phyloP scores from a whole-genome alignment of 1,140 invertebrate genomes.

The Zaprionus ghesquierei region DNA sequence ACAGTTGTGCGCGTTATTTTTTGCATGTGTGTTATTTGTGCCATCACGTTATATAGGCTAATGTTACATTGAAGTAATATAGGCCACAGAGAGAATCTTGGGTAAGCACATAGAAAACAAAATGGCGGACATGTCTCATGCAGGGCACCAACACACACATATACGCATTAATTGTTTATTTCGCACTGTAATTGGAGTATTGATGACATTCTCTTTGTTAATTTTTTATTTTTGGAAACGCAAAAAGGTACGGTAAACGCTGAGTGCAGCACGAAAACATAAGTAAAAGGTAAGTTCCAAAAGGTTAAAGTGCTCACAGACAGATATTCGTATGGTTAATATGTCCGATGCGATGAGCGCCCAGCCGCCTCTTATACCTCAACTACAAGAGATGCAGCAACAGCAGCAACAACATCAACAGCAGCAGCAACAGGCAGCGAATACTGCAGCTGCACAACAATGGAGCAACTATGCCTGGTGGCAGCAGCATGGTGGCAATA shows the following conservation, averaged over 20 bases:
- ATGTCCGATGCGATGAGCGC: slow-evolving; percentile 79
- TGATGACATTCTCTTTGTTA: not conserved
- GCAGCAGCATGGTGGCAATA: slow-evolving; percentile 55
- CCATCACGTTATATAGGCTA: not conserved
- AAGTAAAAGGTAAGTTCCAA: slow-evolving; percentile 66
- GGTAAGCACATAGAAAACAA: slow-evolving; percentile 60
- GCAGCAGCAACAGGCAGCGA: slow-evolving; percentile 56
- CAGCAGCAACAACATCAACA: slow-evolving; percentile 59
- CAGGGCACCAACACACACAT: slow-evolving; percentile 18
- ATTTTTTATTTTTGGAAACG: not conserved
- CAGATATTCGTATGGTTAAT: slow-evolving; percentile 19
- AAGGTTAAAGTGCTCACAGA: slow-evolving; percentile 34
- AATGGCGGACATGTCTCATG: slow-evolving; percentile 55
- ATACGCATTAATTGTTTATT: not conserved
- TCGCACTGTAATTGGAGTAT: slow-evolving; percentile 9
- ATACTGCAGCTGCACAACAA: slow-evolving; percentile 48
- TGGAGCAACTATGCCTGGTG: slow-evolving; percentile 73
- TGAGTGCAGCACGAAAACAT: slow-evolving; percentile 5
- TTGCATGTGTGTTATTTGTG: slow-evolving; percentile 10
- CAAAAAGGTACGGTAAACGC: slow-evolving; percentile 1
- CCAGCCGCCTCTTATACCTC: slow-evolving; percentile 71
- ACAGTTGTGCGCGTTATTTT: not conserved
- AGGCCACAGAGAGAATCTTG: slow-evolving; percentile 37
- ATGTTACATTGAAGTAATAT: slow-evolving; percentile 10
- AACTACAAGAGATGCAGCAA: slow-evolving; percentile 80